Percentiles rank a stretch among this genome's conserved stretches.
Conservation (phyloP, 2,113 vertebrate genomes). For the Nasalis larvatus region DNA sequence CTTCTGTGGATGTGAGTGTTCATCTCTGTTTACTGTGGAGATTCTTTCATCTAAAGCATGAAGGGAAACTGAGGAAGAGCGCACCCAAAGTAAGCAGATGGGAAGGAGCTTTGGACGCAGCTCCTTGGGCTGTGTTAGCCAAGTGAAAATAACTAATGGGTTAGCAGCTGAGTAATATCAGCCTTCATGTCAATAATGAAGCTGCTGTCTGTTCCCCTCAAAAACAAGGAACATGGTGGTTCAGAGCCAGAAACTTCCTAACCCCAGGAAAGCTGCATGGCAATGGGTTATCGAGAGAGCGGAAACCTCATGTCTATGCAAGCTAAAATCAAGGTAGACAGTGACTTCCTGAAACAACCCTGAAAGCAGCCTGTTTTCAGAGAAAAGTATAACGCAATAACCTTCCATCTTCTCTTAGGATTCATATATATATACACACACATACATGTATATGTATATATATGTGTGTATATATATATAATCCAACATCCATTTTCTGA, state of each 20-base stretch:
- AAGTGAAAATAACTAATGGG: neutral
- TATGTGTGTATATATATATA: neutral
- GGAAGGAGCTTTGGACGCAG: neutral
- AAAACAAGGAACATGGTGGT: neutral
- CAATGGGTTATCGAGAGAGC: no score
- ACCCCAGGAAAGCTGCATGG: neutral
- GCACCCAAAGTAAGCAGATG: neutral
- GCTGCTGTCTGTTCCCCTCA: neutral
- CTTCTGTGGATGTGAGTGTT: neutral
- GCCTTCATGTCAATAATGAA: neutral
- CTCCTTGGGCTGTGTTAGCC: no score
- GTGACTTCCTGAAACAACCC: neutral
- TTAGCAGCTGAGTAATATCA: no score
- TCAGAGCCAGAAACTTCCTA: neutral
- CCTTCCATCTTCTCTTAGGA: no score
- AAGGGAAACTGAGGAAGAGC: neutral
- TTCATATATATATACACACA: neutral
- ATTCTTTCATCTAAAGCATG: neutral
- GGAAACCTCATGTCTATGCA: neutral
- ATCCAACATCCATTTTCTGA: neutral
- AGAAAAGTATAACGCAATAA: no score
- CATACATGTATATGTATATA: neutral
- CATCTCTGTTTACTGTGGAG: neutral
- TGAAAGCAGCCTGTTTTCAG: no score
- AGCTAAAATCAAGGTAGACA: neutral